phyloP scores from a whole-genome alignment of 2,888 invertebrate species.

The Rotaria magnacalcarata region DNA sequence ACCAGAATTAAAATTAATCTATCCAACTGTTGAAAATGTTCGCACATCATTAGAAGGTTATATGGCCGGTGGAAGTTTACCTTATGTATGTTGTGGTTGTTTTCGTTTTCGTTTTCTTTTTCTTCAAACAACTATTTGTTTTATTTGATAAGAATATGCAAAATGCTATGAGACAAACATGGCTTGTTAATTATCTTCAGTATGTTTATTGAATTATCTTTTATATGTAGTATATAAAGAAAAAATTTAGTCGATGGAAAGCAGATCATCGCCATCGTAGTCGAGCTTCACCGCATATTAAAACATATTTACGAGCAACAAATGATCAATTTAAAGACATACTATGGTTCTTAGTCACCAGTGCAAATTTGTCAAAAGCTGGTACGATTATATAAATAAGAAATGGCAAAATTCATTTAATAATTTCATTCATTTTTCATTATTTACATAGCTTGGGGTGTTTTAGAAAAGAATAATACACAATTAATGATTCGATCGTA shows the following conservation, averaged over 20 bases:
- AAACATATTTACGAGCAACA: slow-evolving; percentile 74
- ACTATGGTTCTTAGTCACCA: slow-evolving; percentile 78
- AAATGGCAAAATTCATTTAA: too few relatives aligned
- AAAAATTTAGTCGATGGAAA: slow-evolving; percentile 41
- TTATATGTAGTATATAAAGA: neutral
- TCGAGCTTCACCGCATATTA: slow-evolving; percentile 87
- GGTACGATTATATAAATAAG: slow-evolving; percentile 56
- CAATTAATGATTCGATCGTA: slow-evolving; percentile 72
- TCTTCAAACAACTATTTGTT: too few relatives aligned
- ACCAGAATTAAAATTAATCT: slow-evolving; percentile 61
- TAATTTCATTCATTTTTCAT: neutral
- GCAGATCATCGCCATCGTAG: slow-evolving; percentile 66
- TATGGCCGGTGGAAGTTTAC: slow-evolving; percentile 79
- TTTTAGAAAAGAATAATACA: slow-evolving; percentile 65
- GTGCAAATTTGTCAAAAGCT: slow-evolving; percentile 90
- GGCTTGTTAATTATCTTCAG: slow-evolving; percentile 41
- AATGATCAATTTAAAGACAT: slow-evolving; percentile 65
- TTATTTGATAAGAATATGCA: neutral
- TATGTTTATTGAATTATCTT: neutral
- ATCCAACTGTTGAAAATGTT: slow-evolving; percentile 78
- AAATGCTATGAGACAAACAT: slow-evolving; percentile 40
- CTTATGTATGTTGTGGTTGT: slow-evolving; percentile 64
- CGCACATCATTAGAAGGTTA: slow-evolving; percentile 74
- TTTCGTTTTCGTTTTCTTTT: neutral
- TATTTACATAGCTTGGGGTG: slow-evolving; percentile 71